Evolutionary conservation across 2,888 invertebrate species (phyloP), one percentile per base, ranked within the genome.

Genomic region (Alloscopus bannaensis): DNA sequence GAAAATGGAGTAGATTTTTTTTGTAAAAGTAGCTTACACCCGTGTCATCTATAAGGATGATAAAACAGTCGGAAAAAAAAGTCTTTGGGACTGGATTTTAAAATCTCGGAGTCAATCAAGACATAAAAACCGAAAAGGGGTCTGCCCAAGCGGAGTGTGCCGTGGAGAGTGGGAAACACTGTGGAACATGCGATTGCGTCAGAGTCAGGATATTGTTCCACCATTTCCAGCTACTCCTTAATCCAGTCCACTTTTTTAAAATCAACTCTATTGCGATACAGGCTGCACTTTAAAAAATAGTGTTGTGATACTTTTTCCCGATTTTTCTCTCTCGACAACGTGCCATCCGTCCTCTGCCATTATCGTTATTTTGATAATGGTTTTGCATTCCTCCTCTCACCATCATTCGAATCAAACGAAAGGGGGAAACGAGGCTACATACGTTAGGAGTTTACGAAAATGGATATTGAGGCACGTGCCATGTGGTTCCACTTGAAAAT

Each of bases 241-340:
- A 73, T 73, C 73, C 73, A 73, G 73, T 73, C 65, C 73, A 73
- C 55, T 72, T 72, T 59, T n/a, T n/a, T n/a, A n/a, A n/a, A n/a
- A n/a, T n/a, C n/a, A n/a, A n/a, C n/a, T n/a, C n/a, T n/a, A n/a
- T n/a, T n/a, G n/a, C n/a, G n/a, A n/a, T n/a, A n/a, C n/a, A n/a
- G n/a, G n/a, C n/a, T n/a, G n/a, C n/a, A n/a, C n/a, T 29, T 71
- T 47, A 45, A 60, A 71, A 60, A 8, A 6, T 36, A 36, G 36
- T 36, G 6, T 6, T 8, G 8, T 36, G 13, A 6, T 36, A 6
- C 13, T 36, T 36, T 13, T 36, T 6, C 28, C 55, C 55, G 3
- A 28, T 13, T 47, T 3, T 55, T 55, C n/a, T 50, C n/a, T 26
- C 18, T 28, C 42, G 64, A 36, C 52, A 52, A 47, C 62, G 64